Base-by-base conservation (phyloP, 2,797 vertebrate species). In the Eulemur mongoz region DNA sequence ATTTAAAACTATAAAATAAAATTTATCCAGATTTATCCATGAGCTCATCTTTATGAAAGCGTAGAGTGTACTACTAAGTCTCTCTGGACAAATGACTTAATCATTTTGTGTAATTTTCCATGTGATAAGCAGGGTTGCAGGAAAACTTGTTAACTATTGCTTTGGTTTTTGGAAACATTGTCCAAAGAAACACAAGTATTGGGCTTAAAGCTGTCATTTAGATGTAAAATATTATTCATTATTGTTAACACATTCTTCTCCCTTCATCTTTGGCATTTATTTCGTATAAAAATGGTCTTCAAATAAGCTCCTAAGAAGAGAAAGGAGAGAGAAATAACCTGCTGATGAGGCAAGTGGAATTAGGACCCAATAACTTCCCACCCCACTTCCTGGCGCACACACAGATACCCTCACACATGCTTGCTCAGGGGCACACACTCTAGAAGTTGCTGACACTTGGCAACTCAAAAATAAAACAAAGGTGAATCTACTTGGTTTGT, bases 211-310 rank as follows among this genome's bases (percentile, higher is more conserved):
- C 25, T 90, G 72, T 69, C 12, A 75, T 73, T 89, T 88, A 30
- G 13, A 67, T 80, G 20, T 88, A 76, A 94, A 76, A 93, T 93
- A 65, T 70, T 70, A 65, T 69, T 45, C 38, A 63, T 87, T 30
- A n/a, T 80, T 92, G 27, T 72, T 70, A 83, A 72, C 11, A 82
- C 1, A 43, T n/a, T 23, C 43, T 69, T 87, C 20, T 85, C 27
- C 25, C n/a, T 96, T 82, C 40, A 32, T 50, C 89, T 86, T 83
- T 52, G 40, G 50, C 30, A 75, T 54, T 83, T 79, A 50, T 80
- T 95, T 96, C 38, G 82, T 88, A n/a, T 35, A 69, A 86, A 95
- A 92, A 82, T 38, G n/a, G 13, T 35, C 30, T 89, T 79, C 35
- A 65, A 8, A 27, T 85, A 85, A 75, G 43, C 22, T 30, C 25